Base-by-base conservation (phyloP, 1,140 invertebrate genomes). In the Tetragonula clypearis region DNA sequence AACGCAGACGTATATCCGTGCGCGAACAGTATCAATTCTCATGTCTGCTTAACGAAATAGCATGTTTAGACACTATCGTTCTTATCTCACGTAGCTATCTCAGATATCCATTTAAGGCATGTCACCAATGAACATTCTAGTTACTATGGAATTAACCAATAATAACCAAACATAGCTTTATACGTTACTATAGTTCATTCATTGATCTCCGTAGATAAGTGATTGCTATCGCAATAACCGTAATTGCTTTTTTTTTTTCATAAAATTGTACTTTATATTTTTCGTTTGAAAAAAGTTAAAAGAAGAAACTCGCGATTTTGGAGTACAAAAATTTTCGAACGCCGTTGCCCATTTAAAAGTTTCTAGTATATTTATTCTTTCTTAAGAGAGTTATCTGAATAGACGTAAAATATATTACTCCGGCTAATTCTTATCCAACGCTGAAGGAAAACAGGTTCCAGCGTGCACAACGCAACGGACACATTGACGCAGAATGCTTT, bases 41-140 rank as follows among this genome's bases (percentile, higher is more conserved):
- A 26, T 30, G 1, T 30, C 55, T 19, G 60, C 19, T 17, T 15
- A 5, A 19, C 17, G 21, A 74, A 73, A 21, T 73, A 8, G 23
- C 56, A 55, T 41, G 69, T 35, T 56, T 69, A 77, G 79, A 84
- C 88, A 86, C 82, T 90, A 86, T 90, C 88, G 79, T 87, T 87
- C 78, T 72, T 62, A 68, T 84, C 78, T 30, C 88, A 69, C 19
- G 72, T 58, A 56, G 35, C 72, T 55, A 35, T 35, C 35, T 35
- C 35, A 65, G 66, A 21, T 82, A 72, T 66, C 89, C 90, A 85
- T 90, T 90, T 90, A 88, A 90, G 90, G 89, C 30, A 82, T 82
- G 55, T 75, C 53, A 53, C 85, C 82, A 90, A 86, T 90, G 69
- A 82, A 86, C 79, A 58, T 85, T 62, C 53, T 62, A 86, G 86